phyloP scores from a whole-genome alignment of 2,113 vertebrate species.

The Paradisaea rubra region DNA sequence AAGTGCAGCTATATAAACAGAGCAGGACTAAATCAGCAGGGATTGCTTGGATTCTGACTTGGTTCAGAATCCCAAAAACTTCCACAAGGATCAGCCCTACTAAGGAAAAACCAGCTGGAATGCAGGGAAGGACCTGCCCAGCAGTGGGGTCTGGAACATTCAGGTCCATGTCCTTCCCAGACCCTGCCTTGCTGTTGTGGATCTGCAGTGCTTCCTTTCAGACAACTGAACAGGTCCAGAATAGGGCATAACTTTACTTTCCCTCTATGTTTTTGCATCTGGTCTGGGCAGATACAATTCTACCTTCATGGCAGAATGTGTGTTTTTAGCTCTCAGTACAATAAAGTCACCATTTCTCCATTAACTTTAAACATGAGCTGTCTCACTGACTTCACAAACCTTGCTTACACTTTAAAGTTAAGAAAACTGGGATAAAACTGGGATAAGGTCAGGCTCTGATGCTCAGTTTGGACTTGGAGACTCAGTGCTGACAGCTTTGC shows the following conservation, averaged over 20 bases:
- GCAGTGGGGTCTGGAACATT: not conserved
- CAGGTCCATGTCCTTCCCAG: fast-evolving
- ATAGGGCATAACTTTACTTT: not conserved
- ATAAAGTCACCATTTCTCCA: not conserved
- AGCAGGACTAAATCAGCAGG: not conserved
- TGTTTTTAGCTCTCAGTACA: not conserved
- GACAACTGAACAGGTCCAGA: not conserved
- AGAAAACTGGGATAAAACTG: not conserved
- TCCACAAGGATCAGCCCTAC: not conserved
- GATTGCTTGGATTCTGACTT: not conserved
- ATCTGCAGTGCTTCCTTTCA: not conserved
- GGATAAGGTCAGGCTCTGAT: not conserved
- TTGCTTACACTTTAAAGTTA: not conserved
- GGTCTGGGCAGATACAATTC: not conserved
- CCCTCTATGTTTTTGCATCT: not conserved
- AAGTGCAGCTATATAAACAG: not conserved
- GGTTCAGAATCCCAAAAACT: not conserved
- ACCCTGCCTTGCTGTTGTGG: fast-evolving
- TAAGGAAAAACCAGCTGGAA: not conserved
- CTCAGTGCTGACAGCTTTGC: not conserved
- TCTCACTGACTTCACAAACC: not conserved
- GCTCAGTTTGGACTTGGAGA: not conserved
- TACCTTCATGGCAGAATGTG: not conserved
- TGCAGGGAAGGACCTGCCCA: not conserved
- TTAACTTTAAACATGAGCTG: not conserved